These are phyloP conservation scores for Triplophysa siluroides DNA, from an alignment of 2,113 vertebrate species.

Conservation along the genomic window DNA sequence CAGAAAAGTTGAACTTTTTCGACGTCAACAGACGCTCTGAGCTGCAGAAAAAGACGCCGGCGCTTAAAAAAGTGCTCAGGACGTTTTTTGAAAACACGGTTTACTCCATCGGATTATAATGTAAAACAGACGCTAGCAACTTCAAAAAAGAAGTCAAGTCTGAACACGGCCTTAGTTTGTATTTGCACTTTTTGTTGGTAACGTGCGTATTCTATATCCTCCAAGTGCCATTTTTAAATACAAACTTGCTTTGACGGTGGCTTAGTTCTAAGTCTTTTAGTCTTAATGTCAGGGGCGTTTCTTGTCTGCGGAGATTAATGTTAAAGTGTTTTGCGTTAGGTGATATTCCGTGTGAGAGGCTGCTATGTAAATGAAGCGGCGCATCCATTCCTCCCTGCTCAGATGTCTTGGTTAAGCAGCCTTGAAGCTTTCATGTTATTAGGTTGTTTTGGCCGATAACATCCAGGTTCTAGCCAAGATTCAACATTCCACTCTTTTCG, in stretches of 20 bases:
- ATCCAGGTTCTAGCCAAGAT: constrained; percentile 18
- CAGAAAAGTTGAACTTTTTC: too few species aligned
- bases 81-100: too few species aligned
- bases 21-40: too few species aligned
- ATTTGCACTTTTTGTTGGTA: too few species aligned
- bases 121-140: too few species aligned
- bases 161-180: too few species aligned
- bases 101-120: too few species aligned
- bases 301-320: constrained; percentile 12
- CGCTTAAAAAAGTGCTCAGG: too few species aligned
- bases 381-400: neutral
- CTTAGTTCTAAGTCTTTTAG: constrained; percentile 17
- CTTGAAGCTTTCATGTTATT: constrained; percentile 6
- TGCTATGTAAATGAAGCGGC: constrained; percentile 4
- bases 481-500: neutral
- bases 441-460: constrained; percentile 5
- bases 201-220: neutral
- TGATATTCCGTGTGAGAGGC: neutral
- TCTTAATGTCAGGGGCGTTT: constrained; percentile 21
- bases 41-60: too few species aligned
- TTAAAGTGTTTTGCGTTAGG: neutral
- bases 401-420: constrained; percentile 10
- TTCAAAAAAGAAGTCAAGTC: too few species aligned
- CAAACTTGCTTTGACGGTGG: neutral
- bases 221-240: neutral